Base-by-base conservation (phyloP, 2,888 invertebrate genomes). In the Heterodera filipjevi region DNA sequence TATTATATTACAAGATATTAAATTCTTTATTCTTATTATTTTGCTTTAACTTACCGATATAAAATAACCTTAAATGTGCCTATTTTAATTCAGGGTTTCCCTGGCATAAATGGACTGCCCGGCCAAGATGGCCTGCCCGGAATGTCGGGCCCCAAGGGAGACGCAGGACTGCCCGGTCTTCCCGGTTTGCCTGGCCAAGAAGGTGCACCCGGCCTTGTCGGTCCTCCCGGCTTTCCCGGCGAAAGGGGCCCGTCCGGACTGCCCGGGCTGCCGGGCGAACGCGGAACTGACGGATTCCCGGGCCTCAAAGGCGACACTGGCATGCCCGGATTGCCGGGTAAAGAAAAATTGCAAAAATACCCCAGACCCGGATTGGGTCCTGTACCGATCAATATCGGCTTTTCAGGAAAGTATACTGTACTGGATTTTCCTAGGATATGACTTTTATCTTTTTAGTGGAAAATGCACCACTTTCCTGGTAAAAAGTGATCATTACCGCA, bases 51-150 rank as follows among this genome's bases (percentile, higher is more conserved):
- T n/a, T n/a, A n/a, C n/a, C n/a, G n/a, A n/a, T n/a, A n/a, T n/a
- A n/a, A n/a, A n/a, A n/a, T n/a, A n/a, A n/a, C n/a, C n/a, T n/a
- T n/a, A n/a, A n/a, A n/a, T n/a, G n/a, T n/a, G n/a, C n/a, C n/a
- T n/a, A n/a, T n/a, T n/a, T n/a, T n/a, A n/a, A n/a, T 71, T 92
- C 93, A 84, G 95, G 90, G 90, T 14, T 70, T 66, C 39, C 80
- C 78, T 33, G 82, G 82, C 19, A 77, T 33, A 39, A 72, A 78
- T 53, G 89, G 89, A 66, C 32, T 80, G 1, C 83, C 86, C 30
- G 89, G 89, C 82, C 84, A 87, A 79, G 89, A 88, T 71, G 87
- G 89, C 68, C 83, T 86, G 33, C 85, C 87, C 73, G 89, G 89
- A 77, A 81, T 88, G n/a, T 87, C 89, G 77, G 90, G 90, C 74